These are phyloP conservation scores for Zootermopsis nevadensis DNA, from an alignment of 2,888 invertebrate genomes.

Conservation along the genomic window DNA sequence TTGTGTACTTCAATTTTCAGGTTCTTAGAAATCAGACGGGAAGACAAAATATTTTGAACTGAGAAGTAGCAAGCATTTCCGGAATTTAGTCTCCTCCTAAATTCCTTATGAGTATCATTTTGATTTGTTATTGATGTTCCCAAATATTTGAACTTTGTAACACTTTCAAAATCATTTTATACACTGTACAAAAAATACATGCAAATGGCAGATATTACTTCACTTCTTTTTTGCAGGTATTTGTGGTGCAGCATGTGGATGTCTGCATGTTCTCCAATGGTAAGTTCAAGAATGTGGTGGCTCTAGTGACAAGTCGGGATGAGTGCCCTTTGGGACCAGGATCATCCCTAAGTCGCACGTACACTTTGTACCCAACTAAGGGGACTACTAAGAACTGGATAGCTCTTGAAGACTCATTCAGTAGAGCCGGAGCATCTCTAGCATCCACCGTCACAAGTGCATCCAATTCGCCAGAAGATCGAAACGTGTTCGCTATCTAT, in stretches of 20 bases:
- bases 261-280: slow-evolving; percentile 96
- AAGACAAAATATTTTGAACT: too few species aligned
- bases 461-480: slow-evolving; percentile 73
- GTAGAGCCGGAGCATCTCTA: slow-evolving; percentile 69
- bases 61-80: too few species aligned
- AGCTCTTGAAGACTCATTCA: slow-evolving; percentile 86
- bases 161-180: too few species aligned
- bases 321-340: slow-evolving; percentile 76
- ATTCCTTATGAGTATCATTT: too few species aligned
- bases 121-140: too few species aligned
- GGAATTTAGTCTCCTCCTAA: too few species aligned
- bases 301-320: slow-evolving; percentile 71
- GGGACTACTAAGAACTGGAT: slow-evolving; percentile 92
- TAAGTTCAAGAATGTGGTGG: slow-evolving; percentile 94
- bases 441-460: slow-evolving; percentile 67
- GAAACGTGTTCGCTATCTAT: slow-evolving; percentile 90
- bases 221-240: slow-evolving; percentile 69
- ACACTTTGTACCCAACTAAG: slow-evolving; percentile 76
- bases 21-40: too few species aligned
- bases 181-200: too few species aligned
- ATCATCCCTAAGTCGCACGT: slow-evolving; percentile 70
- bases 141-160: too few species aligned
- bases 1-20: too few species aligned
- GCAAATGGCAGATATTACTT: not conserved
- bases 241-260: slow-evolving; percentile 89